phyloP scores from a whole-genome alignment of 2,888 invertebrate genomes.

The Acleris sparsana region DNA sequence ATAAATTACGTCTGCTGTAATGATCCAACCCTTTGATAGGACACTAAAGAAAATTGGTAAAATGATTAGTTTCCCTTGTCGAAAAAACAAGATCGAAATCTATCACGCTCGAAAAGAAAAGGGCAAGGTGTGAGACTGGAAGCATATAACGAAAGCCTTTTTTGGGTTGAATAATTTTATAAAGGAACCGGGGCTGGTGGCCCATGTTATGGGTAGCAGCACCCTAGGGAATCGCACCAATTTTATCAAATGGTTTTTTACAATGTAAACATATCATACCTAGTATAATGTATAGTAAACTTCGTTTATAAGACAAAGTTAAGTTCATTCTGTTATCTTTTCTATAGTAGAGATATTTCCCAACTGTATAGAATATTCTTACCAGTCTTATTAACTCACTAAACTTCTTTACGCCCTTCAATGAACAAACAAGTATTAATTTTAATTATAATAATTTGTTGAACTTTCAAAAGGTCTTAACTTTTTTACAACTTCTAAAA shows the following conservation, averaged over 20 bases:
- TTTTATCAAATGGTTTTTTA: constrained; percentile 7
- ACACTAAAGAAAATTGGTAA: constrained; percentile 15
- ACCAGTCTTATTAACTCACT: no score
- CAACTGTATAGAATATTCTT: no score
- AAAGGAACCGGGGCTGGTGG: not conserved
- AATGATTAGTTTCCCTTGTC: constrained; percentile 14
- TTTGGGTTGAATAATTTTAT: constrained; percentile 5
- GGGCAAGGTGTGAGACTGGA: constrained; percentile 4
- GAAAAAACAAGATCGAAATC: constrained; percentile 15
- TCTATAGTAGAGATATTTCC: no score
- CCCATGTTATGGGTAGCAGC: constrained; percentile 10
- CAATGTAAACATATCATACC: not conserved
- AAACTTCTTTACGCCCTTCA: no score
- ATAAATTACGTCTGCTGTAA: no score
- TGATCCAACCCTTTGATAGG: constrained; percentile 8
- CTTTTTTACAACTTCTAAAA: not conserved
- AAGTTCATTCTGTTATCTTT: no score
- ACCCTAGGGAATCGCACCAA: not conserved
- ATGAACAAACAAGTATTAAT: not conserved
- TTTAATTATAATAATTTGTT: no score
- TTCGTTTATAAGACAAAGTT: no score
- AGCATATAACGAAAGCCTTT: constrained; percentile 13
- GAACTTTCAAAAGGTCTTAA: no score
- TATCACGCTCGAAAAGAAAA: constrained; percentile 6
- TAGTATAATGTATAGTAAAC: no score